phyloP scores from a whole-genome alignment of 2,113 vertebrate species.

The Labeo rohita region DNA sequence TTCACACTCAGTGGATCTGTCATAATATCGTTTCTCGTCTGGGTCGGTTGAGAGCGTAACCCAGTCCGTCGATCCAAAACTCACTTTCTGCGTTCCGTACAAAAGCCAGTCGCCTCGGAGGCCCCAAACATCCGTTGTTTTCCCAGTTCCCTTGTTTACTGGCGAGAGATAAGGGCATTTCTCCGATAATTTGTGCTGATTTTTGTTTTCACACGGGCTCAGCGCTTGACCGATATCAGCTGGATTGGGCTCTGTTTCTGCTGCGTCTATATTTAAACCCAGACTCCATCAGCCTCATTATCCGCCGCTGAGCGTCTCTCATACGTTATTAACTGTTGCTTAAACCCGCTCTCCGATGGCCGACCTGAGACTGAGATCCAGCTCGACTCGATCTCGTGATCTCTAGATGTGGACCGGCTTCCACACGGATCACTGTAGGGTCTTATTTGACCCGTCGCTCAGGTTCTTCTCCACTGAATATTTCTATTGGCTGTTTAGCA shows the following conservation, averaged over 20 bases:
- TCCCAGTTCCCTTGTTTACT: background rate
- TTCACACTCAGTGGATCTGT: background rate
- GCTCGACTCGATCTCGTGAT: background rate
- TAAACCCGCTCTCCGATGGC: background rate
- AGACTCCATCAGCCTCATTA: background rate
- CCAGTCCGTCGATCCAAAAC: background rate
- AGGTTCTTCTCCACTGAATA: background rate
- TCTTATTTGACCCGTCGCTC: background rate
- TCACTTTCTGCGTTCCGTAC: background rate
- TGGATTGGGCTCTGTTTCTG: background rate
- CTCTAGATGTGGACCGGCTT: background rate
- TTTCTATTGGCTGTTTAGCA: background rate
- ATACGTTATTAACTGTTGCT: background rate
- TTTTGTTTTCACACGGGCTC: slow-evolving; percentile 24
- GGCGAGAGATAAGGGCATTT: slow-evolving; percentile 43
- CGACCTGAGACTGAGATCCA: background rate
- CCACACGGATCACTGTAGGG: background rate
- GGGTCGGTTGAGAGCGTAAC: background rate
- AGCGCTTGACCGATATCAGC: background rate
- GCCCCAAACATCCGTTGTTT: background rate
- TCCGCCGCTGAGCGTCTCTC: background rate
- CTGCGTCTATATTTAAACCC: slow-evolving; percentile 34
- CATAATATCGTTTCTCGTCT: background rate
- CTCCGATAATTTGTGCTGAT: slow-evolving; percentile 15
- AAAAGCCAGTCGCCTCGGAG: background rate